Base-by-base conservation (phyloP, 2,888 invertebrate genomes). In the Napeogenes sylphis region DNA sequence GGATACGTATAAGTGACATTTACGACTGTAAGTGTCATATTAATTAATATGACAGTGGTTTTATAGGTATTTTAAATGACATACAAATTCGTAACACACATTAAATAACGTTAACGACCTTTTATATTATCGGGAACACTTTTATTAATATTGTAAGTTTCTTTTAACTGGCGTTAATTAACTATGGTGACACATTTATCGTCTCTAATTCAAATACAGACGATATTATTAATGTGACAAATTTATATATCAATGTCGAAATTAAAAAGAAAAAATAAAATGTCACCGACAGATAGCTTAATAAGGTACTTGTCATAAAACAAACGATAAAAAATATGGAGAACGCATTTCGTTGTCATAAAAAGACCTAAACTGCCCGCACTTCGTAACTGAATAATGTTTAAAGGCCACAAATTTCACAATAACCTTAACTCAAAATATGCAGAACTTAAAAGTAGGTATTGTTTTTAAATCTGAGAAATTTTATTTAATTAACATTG, bases 21-120 rank as follows among this genome's bases (percentile, higher is more conserved):
- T 81, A 88, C 85, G 82, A 73, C 74, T 75, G 73, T 80, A 73
- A 84, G 78, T 76, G 78, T 68, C 73, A 75, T 77, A 82, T 84
- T 87, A 87, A 89, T 89, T 87, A 87, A 82, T 79, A 75, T 75
- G 80, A 81, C 80, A 75, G 80, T 75, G 78, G 79, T 79, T 80
- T 80, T 75, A 76, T 77, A 72, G 71, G 77, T 75, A 76, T 64
- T 70, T 75, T 70, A 69, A 79, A 78, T 76, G 80, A 79, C 74
- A 71, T 79, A 82, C 75, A 75, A 82, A 82, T 82, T 76, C 73
- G 76, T 78, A 77, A 78, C 75, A 77, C 75, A 74, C 78, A 77
- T 76, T 75, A 76, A 77, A 77, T 74, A 67, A 72, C 73, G 69
- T 73, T 74, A 75, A 82, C 75, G 75, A 77, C 71, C 75, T 78